Evolutionary conservation across 2,113 vertebrate genomes (phyloP).

Genomic region (Zootoca vivipara): DNA sequence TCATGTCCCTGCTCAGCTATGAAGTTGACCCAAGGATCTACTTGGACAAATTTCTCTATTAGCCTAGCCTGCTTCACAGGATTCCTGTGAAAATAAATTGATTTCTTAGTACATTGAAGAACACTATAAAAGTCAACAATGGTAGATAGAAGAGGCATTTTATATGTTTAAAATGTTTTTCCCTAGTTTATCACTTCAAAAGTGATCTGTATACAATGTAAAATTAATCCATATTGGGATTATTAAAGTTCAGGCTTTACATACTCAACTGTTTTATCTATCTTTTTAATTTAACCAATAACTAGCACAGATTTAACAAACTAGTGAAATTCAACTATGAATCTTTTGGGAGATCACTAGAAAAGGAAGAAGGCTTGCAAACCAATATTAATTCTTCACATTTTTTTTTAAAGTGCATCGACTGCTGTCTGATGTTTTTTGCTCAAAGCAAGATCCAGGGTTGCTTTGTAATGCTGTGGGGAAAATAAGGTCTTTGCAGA

Average conservation of each 20-base stretch:
- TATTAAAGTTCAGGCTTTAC: neutral
- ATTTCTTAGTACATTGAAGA: neutral
- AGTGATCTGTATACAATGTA: neutral
- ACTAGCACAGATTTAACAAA: neutral
- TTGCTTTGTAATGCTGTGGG: conserved; percentile 4
- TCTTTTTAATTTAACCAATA: neutral
- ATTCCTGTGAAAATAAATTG: neutral
- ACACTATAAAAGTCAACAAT: neutral
- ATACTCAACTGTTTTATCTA: neutral
- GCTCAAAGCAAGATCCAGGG: neutral
- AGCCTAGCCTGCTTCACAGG: neutral
- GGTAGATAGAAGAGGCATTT: neutral
- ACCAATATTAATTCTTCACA: neutral
- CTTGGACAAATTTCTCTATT: neutral
- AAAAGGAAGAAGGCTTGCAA: neutral
- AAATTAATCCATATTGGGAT: neutral
- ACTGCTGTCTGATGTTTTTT: neutral
- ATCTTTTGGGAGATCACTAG: neutral
- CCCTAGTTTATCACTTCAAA: neutral
- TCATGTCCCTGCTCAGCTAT: neutral
- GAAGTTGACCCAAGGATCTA: neutral
- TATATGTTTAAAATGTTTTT: neutral
- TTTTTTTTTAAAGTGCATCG: neutral
- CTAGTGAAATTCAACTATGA: neutral
- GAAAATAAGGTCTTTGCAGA: neutral